phyloP scores from a whole-genome alignment of 2,797 vertebrate species.

The Pagetopsis macropterus region DNA sequence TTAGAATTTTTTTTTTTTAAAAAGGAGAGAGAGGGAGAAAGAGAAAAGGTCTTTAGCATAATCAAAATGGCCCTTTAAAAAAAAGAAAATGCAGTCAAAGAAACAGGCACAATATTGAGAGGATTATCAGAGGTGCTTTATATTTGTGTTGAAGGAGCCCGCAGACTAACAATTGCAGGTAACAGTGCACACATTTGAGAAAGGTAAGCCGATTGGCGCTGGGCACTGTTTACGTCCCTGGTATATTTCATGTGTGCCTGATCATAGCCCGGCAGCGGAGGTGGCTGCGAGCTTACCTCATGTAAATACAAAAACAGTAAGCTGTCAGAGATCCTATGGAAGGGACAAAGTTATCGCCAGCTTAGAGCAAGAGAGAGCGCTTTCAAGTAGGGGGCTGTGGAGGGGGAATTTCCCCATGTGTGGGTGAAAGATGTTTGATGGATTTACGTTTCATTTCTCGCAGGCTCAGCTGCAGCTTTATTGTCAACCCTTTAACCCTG shows the following conservation, averaged over 20 bases:
- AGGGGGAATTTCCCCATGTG: constrained; percentile 48
- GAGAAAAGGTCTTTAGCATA: constrained; percentile 61
- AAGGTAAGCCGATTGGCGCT: constrained; percentile 67
- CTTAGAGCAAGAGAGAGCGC: constrained; percentile 69
- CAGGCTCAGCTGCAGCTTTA: constrained; percentile 68
- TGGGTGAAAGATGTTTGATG: constrained; percentile 65
- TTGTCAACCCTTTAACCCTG: constrained; percentile 59
- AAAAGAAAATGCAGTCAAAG: constrained; percentile 8
- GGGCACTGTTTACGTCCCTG: constrained; percentile 57
- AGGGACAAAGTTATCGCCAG: constrained; percentile 78
- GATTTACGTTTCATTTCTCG: constrained; percentile 73
- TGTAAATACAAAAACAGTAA: constrained; percentile 76
- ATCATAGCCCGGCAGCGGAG: constrained; percentile 51
- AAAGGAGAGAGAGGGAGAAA: constrained; percentile 30
- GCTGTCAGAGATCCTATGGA: constrained; percentile 69
- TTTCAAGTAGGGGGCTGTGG: constrained; percentile 62
- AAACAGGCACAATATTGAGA: constrained; percentile 46
- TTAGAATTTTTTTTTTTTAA: constrained; percentile 39
- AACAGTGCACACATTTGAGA: constrained; percentile 49
- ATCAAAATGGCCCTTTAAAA: constrained; percentile 60
- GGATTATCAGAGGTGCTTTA: constrained; percentile 74
- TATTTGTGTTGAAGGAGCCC: constrained; percentile 66
- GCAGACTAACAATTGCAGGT: constrained; percentile 69
- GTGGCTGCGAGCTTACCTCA: constrained; percentile 71
- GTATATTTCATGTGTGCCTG: constrained; percentile 58